Percentiles rank a stretch among this genome's conserved stretches.
Evolutionary conservation across 2,888 invertebrate species (phyloP).

Genomic region (Scrobipalpa costella): DNA sequence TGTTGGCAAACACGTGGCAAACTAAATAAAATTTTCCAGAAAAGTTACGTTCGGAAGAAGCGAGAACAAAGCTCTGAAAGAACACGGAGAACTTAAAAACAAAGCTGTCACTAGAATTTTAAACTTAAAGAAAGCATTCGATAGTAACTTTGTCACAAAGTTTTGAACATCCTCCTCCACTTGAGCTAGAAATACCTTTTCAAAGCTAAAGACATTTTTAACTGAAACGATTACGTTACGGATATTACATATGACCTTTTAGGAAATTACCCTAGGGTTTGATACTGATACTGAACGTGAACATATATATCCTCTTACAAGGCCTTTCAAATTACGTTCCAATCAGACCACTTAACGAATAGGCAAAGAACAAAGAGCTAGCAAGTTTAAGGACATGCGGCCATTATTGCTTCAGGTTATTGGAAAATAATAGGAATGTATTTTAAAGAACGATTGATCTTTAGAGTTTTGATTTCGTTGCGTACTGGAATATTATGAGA

Average conservation of each 20-base stretch:
- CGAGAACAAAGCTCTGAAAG: neutral
- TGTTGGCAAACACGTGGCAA: conserved; percentile 3
- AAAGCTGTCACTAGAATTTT: neutral
- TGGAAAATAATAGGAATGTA: neutral
- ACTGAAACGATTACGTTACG: neutral
- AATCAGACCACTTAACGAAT: neutral
- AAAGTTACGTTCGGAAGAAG: neutral
- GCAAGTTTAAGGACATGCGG: neutral
- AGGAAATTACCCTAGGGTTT: conserved; percentile 8
- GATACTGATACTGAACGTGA: neutral
- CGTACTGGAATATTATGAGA: no score
- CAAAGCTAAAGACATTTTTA: neutral
- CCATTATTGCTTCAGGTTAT: no score
- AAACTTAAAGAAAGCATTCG: neutral
- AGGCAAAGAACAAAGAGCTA: neutral
- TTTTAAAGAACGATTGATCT: no score
- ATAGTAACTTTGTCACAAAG: neutral
- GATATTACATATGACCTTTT: conserved; percentile 12
- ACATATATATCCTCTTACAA: neutral
- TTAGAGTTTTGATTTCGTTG: no score
- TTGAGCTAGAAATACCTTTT: neutral
- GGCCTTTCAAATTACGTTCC: neutral
- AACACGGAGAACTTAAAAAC: neutral
- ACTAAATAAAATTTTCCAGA: neutral
- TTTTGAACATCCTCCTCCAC: neutral